Conservation (phyloP, 2,888 invertebrate genomes). For the Zygothrica quintamaculata region DNA sequence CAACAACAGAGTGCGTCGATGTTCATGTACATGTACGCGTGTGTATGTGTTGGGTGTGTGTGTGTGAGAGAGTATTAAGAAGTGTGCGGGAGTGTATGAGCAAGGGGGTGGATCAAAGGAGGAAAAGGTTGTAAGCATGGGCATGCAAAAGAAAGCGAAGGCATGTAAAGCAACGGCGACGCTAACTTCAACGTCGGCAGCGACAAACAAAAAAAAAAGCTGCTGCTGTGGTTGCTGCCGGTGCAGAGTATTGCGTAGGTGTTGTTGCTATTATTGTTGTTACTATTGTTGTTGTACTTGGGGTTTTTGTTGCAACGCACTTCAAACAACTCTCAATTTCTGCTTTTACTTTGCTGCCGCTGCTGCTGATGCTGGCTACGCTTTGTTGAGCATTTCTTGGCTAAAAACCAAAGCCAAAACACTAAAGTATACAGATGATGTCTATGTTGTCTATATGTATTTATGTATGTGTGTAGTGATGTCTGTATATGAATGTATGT, state of each 20-base stretch:
- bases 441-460: conserved; percentile 11
- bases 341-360: conserved; percentile 69
- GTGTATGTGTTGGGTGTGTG: no score
- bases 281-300: conserved; percentile 23
- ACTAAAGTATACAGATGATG: conserved; percentile 17
- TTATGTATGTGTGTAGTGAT: conserved; percentile 6
- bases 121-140: conserved; percentile 23
- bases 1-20: conserved; percentile 41
- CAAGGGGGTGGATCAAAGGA: not conserved
- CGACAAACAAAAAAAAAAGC: conserved; percentile 20
- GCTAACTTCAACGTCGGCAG: conserved; percentile 19
- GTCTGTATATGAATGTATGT: conserved; percentile 3
- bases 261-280: conserved; percentile 26
- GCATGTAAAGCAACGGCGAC: conserved; percentile 49
- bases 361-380: conserved; percentile 41
- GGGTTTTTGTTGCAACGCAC: conserved; percentile 33
- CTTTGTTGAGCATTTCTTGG: conserved; percentile 65
- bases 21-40: no score
- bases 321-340: conserved; percentile 71
- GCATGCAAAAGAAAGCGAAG: conserved; percentile 72
- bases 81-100: conserved; percentile 4
- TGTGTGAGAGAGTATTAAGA: conserved; percentile 1
- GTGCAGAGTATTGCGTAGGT: conserved; percentile 64
- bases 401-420: conserved; percentile 30
- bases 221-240: conserved; percentile 28